These are phyloP conservation scores for Hippolais icterina DNA, from an alignment of 2,113 vertebrate genomes.

Conservation along the genomic window DNA sequence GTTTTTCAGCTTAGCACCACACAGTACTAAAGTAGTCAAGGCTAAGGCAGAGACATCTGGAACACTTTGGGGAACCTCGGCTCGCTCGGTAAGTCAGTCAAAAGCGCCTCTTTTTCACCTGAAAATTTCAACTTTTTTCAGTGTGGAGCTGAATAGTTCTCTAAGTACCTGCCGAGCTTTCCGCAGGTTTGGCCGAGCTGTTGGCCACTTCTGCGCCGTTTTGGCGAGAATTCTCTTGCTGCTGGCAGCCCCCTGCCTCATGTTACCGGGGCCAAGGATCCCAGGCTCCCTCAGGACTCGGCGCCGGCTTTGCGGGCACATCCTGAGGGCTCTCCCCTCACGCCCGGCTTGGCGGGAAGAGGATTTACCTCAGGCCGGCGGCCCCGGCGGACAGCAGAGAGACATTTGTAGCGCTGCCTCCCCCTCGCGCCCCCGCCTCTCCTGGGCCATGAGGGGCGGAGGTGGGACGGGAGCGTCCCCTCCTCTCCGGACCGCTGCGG, in stretches of 20 bases:
- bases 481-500: neutral
- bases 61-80: neutral
- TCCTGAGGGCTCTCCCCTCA: accelerated
- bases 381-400: neutral
- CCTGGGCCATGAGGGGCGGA: neutral
- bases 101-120: neutral
- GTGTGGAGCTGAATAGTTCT: accelerated
- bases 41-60: neutral
- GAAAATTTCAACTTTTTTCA: neutral
- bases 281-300: no score
- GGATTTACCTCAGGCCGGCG: accelerated
- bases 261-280: no score
- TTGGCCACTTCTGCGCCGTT: neutral
- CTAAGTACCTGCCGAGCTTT: accelerated
- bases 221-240: accelerated
- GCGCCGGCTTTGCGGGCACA: no score
- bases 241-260: neutral
- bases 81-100: neutral
- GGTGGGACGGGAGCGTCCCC: neutral
- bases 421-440: neutral
- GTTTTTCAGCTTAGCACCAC: neutral
- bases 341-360: accelerated
- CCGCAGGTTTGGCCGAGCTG: accelerated
- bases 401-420: neutral
- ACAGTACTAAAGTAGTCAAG: neutral